Base-by-base conservation (phyloP, 2,113 vertebrate genomes). In the Tricholaema leucomelas region DNA sequence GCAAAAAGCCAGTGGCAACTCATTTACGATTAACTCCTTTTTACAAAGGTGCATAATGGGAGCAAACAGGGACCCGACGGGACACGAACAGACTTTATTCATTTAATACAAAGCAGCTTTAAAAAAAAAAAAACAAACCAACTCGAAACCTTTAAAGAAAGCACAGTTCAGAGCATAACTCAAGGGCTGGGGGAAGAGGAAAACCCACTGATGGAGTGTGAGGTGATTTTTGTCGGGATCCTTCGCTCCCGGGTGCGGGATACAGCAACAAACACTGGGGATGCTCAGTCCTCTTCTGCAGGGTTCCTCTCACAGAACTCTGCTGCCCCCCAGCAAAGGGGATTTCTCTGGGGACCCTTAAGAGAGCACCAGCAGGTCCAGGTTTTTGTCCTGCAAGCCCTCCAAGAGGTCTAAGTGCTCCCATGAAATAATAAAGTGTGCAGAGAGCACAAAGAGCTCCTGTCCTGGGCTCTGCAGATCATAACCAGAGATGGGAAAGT, bases 101-200 rank as follows among this genome's bases (percentile, higher is more conserved):
- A 96, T 97, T 96, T 97, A 93, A 91, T 59, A 91, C 83, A 97
- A 96, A 95, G 72, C 94, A 89, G 92, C 80, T 91, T 85, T 25
- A 8, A 6, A 56, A 75, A 66, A 85, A 72, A 8, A 8, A 46
- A 31, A 21, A 8, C 14, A 36, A 35, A n/a, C 24, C 48, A 50
- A 12, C 48, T 23, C 48, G 21, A 50, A 50, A 24, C 48, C 21
- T 27, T 61, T 38, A 48, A 67, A 63, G 17, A 66, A n/a, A 10
- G 55, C 28, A 23, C 28, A 3, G 77, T 28, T 85, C 81, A 76
- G 90, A 76, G 64, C 88, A 65, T 36, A 88, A 89, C 76, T 91
- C 91, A 73, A n/a, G 31, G 76, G 78, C 33, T 15, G 9, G 61
- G 85, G 85, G 85, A 31, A 42, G 31, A 48, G 44, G 55, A 59